Evolutionary conservation across 2,113 vertebrate genomes (phyloP).

Genomic region (Taxidea taxus): DNA sequence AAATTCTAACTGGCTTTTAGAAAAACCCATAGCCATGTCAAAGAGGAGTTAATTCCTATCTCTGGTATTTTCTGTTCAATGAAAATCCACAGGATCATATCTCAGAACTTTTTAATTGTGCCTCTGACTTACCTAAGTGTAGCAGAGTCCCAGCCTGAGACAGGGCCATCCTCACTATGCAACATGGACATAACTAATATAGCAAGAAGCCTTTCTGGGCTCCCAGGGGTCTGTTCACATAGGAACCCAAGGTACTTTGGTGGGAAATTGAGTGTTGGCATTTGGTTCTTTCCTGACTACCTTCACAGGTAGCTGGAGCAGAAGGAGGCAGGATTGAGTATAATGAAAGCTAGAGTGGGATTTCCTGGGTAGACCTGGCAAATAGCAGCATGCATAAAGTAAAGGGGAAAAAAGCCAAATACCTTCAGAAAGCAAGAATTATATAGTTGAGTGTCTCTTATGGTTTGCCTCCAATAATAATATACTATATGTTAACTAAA

Average conservation of each 20-base stretch:
- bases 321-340: background rate
- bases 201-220: background rate
- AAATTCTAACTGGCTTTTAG: background rate
- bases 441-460: background rate
- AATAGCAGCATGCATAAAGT: background rate
- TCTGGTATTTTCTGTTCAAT: background rate
- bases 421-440: background rate
- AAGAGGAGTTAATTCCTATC: background rate
- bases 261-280: background rate
- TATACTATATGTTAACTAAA: background rate
- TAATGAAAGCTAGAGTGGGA: background rate
- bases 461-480: too few species aligned
- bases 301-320: background rate
- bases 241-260: background rate
- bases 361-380: background rate
- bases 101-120: background rate
- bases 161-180: fast-evolving
- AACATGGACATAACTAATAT: background rate
- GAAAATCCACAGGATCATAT: background rate
- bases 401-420: background rate
- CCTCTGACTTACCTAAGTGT: background rate
- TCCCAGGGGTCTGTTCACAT: background rate
- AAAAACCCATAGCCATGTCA: background rate
- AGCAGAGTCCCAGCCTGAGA: background rate
- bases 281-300: background rate